Evolutionary conservation across 2,797 vertebrate genomes (phyloP).

Genomic region (Dryobates pubescens): DNA sequence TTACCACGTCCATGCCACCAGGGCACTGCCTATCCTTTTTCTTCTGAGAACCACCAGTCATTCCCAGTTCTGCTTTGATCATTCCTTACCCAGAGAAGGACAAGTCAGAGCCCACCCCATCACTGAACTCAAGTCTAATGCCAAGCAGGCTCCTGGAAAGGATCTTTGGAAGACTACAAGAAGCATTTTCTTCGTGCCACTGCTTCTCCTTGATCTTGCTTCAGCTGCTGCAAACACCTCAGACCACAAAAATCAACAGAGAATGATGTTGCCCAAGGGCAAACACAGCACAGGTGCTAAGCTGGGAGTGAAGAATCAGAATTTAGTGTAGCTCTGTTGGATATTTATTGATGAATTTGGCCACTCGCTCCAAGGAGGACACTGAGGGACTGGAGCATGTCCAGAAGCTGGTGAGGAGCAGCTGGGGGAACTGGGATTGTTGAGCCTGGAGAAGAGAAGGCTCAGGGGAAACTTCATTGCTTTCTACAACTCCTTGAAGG

Average conservation of each 20-base stretch:
- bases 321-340: background rate
- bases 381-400: background rate
- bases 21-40: too few species aligned
- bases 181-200: background rate
- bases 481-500: background rate
- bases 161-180: rapidly evolving
- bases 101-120: background rate
- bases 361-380: background rate
- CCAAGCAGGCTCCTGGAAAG: background rate
- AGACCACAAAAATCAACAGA: background rate
- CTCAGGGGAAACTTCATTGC: background rate
- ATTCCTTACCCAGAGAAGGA: background rate
- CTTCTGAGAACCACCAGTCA: background rate
- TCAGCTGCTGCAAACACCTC: background rate
- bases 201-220: background rate
- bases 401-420: too few species aligned
- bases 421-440: too few species aligned
- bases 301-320: background rate
- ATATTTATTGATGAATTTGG: background rate
- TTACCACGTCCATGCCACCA: too few species aligned
- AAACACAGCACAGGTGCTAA: background rate
- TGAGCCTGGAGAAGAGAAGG: background rate
- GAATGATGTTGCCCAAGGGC: background rate
- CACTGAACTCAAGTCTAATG: background rate
- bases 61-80: background rate